phyloP scores from a whole-genome alignment of 1,140 invertebrate genomes.

The Papilio machaon region DNA sequence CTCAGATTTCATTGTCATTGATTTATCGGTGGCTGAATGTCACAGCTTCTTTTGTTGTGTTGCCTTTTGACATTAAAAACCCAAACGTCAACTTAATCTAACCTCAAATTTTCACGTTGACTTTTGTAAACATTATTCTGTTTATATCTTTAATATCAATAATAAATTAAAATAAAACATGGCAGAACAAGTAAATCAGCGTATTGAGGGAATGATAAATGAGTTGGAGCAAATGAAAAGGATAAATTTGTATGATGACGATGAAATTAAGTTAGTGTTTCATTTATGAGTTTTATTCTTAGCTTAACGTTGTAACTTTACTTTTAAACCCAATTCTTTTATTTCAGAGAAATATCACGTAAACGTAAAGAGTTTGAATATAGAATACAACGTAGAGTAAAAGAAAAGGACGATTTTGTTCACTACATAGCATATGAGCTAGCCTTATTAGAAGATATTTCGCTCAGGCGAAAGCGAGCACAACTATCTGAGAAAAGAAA shows the following conservation, averaged over 20 bases:
- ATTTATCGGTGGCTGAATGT: neutral
- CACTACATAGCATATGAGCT: constrained; percentile 89
- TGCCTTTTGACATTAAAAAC: neutral
- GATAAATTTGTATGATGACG: constrained; percentile 85
- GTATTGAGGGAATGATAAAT: constrained; percentile 87
- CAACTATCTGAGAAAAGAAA: constrained; percentile 84
- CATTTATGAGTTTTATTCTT: constrained; percentile 7
- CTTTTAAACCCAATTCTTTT: constrained; percentile 35
- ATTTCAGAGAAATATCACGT: constrained; percentile 85
- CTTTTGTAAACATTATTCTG: constrained; percentile 30
- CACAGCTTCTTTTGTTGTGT: neutral
- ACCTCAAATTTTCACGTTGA: constrained; percentile 47
- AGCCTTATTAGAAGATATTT: constrained; percentile 85
- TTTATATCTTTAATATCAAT: constrained; percentile 37
- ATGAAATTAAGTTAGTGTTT: constrained; percentile 85
- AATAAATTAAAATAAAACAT: constrained; percentile 76
- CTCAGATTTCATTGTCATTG: no score
- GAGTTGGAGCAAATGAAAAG: constrained; percentile 88
- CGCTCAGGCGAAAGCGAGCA: constrained; percentile 82
- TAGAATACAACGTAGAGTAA: constrained; percentile 85
- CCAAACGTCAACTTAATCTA: constrained; percentile 42
- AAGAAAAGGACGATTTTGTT: constrained; percentile 87
- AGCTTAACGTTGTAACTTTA: neutral
- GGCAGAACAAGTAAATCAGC: constrained; percentile 89
- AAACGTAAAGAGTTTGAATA: constrained; percentile 88